Base-by-base conservation (phyloP, 2,113 vertebrate genomes). In the Trogon melanurus region DNA sequence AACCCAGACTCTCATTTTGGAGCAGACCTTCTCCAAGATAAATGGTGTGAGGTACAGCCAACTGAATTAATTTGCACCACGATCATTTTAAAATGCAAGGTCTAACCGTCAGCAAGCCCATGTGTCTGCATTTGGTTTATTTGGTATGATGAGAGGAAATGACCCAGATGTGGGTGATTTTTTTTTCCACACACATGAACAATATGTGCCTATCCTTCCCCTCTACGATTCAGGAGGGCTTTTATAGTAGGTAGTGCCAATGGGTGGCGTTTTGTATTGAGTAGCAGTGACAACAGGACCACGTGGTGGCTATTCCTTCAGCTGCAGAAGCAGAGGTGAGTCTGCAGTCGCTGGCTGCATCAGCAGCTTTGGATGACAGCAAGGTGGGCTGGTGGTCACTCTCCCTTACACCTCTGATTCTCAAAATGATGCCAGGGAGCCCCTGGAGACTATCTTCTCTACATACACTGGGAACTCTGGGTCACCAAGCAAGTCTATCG, bases 1-100 rank as follows among this genome's bases (percentile, higher is more conserved):
- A 93, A 88, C 41, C 76, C 92, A 96, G 92, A 64, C 83, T 93
- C 87, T 84, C 65, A 26, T 89, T 93, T 88, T 83, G 88, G 92
- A 93, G 93, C 92, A 93, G 89, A 81, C 79, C 95, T 95, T 76
- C 74, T 89, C 91, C 47, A 26, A 34, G 79, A 88, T 76, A 93
- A 94, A 71, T 34, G 82, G 82, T 79, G 60, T 88, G 48, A 56
- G 66, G 83, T 74, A 25, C 57, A 91, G 93, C 64, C 90, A 87
- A 81, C 53, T 84, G 71, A 95, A 92, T 66, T 65, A 53, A 80
- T 92, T 85, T 88, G 65, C 69, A 85, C 83, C 53, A 62, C 3
- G 10, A 79, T 64, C 19, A 16, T 62, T 95, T 81, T 50, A 34
- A 94, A 93, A 79, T 8, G 13, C 0, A 23, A 85, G 58, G 27